A percentile compares a stretch with the other conserved stretches of the same genome.
These are phyloP conservation scores for Serripes groenlandicus DNA, from an alignment of 2,888 invertebrate species.

Conservation along the genomic window DNA sequence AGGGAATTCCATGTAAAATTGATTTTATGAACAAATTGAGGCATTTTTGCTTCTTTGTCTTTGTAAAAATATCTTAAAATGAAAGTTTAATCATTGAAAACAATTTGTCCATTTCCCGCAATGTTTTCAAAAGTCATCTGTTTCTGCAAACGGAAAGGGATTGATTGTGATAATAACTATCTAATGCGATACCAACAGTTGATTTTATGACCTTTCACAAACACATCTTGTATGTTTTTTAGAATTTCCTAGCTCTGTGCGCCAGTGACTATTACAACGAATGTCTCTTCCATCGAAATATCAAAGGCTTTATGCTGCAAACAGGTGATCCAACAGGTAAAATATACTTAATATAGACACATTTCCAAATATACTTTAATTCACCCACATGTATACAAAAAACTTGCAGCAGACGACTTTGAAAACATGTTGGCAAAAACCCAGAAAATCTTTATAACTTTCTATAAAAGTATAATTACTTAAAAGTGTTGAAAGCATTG, in stretches of 20 bases:
- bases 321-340: conserved; percentile 91
- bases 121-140: neutral
- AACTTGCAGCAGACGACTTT: too few species aligned
- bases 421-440: too few species aligned
- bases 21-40: too few species aligned
- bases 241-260: conserved; percentile 98
- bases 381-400: too few species aligned
- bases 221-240: conserved; percentile 70
- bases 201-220: too few species aligned
- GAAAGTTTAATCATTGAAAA: neutral
- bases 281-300: conserved; percentile 92
- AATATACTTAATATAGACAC: too few species aligned
- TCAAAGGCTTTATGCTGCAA: conserved; percentile 93
- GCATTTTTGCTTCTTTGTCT: neutral
- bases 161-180: neutral
- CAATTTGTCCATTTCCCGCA: neutral
- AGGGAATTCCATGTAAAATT: too few species aligned
- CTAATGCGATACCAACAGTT: too few species aligned
- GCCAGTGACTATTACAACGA: conserved; percentile 97
- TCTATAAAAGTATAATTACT: too few species aligned
- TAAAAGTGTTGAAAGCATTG: too few species aligned
- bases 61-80: neutral
- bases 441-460: too few species aligned
- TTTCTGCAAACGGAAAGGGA: neutral
- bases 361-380: too few species aligned